Base-by-base conservation (phyloP, 2,888 invertebrate species). In the Eristalis arbustorum region DNA sequence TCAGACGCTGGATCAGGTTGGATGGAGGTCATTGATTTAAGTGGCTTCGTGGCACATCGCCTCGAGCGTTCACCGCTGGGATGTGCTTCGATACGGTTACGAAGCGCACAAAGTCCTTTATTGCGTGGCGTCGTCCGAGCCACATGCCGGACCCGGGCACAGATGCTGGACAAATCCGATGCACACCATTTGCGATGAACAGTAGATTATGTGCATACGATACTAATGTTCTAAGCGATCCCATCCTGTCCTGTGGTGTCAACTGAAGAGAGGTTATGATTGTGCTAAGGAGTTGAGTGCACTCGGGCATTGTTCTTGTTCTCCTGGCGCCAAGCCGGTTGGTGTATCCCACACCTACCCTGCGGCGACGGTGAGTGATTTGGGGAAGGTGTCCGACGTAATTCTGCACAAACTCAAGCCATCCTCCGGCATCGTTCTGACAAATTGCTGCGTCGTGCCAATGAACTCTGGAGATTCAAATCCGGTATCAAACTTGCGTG, bases 261-360 rank as follows among this genome's bases (percentile, higher is more conserved):
- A 66, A 62, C 31, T 56, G 49, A n/a, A n/a, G 34, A 68, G 62
- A 62, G 67, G 76, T 68, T 76, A 56, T 56, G 61, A 76, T 76
- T 76, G 61, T 49, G 68, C n/a, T 37, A 8, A 18, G 25, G 49
- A 68, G 76, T 76, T 76, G 76, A 76, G 23, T 76, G 76, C 18
- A 31, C 76, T 68, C 62, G 25, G 34, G 37, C 67, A 68, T 68
- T 76, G 75, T 76, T 61, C 75, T 31, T 68, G 75, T 76, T 61
- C 75, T 22, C 18, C 25, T 56, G 31, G 56, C 59, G 59, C 18
- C 56, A 31, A 31, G 62, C 18, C 42, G 14, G 42, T 11, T 8
- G 31, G 31, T 31, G 8, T 8, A 8, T 1, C 10, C 10, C 31
- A 63, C 63, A 10, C 73, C 62, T 14, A 25, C 63, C 8, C 13